Conservation (phyloP, 2,797 vertebrate species). For the Pampus argenteus region DNA sequence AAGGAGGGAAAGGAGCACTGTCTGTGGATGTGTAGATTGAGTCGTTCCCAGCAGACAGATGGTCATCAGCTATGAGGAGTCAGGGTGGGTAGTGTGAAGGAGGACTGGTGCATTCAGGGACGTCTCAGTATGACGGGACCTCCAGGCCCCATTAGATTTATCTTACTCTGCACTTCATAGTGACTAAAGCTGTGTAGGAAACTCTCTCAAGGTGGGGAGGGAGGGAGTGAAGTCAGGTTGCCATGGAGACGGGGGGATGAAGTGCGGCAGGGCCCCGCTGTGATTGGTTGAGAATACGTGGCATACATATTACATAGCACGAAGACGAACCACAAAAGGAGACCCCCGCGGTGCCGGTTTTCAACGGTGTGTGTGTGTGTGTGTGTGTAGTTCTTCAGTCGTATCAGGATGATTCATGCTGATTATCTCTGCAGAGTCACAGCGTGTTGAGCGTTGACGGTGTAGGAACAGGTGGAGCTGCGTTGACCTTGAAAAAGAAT, state of each 20-base stretch:
- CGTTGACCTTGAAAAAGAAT: constrained; percentile 43
- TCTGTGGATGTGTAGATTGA: no score
- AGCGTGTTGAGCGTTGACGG: neutral
- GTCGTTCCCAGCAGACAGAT: constrained; percentile 36
- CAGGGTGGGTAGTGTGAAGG: constrained; percentile 10
- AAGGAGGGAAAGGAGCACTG: no score
- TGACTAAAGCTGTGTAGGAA: constrained; percentile 33
- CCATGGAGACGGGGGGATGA: constrained; percentile 68
- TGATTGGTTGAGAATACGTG: constrained; percentile 52
- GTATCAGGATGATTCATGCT: constrained; percentile 21
- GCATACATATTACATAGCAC: constrained; percentile 53
- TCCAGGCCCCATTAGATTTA: constrained; percentile 7
- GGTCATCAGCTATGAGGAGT: constrained; percentile 19
- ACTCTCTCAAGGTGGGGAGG: constrained; percentile 40
- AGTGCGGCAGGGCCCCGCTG: constrained; percentile 35
- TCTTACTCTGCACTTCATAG: constrained; percentile 13
- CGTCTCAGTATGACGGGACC: neutral
- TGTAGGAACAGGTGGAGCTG: neutral
- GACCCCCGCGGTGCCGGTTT: constrained; percentile 38
- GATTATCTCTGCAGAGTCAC: neutral
- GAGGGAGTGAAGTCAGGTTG: constrained; percentile 50
- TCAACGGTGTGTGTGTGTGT: neutral
- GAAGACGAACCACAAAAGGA: constrained; percentile 41
- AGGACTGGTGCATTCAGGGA: constrained; percentile 33
- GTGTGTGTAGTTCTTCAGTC: constrained; percentile 12